phyloP scores from a whole-genome alignment of 2,797 vertebrate genomes.

The Notamacropus eugenii region DNA sequence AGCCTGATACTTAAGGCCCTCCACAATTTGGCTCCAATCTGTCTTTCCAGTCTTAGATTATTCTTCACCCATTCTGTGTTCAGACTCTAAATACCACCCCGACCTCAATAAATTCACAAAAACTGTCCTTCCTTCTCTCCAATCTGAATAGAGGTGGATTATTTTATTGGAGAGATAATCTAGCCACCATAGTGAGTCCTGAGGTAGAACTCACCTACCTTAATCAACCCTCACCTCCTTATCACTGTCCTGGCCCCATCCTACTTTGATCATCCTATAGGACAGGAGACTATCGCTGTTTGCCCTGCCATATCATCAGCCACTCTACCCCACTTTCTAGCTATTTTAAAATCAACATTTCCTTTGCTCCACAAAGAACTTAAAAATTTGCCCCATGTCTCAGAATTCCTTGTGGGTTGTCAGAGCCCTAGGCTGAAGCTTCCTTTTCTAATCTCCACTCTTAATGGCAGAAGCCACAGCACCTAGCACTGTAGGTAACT shows the following conservation, averaged over 20 bases:
- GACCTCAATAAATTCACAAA: background rate
- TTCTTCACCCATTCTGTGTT: background rate
- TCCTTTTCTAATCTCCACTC: background rate
- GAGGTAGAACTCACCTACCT: background rate
- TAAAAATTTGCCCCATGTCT: too few species aligned
- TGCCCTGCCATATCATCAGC: background rate
- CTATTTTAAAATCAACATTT: background rate
- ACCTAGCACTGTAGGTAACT: background rate
- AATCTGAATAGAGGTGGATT: background rate
- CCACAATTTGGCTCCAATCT: background rate
- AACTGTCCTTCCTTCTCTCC: background rate
- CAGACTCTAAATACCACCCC: background rate
- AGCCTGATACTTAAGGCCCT: background rate
- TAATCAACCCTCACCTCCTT: background rate
- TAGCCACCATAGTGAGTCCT: background rate
- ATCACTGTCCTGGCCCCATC: background rate
- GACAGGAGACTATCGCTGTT: background rate
- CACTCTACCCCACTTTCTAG: background rate
- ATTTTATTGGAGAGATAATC: background rate
- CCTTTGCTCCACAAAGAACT: background rate
- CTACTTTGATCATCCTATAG: background rate
- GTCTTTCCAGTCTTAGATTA: background rate
- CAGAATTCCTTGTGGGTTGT: background rate
- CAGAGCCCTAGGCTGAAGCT: background rate
- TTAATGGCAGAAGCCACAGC: background rate